Base-by-base conservation (phyloP, 2,113 vertebrate species). In the Suricata suricatta region DNA sequence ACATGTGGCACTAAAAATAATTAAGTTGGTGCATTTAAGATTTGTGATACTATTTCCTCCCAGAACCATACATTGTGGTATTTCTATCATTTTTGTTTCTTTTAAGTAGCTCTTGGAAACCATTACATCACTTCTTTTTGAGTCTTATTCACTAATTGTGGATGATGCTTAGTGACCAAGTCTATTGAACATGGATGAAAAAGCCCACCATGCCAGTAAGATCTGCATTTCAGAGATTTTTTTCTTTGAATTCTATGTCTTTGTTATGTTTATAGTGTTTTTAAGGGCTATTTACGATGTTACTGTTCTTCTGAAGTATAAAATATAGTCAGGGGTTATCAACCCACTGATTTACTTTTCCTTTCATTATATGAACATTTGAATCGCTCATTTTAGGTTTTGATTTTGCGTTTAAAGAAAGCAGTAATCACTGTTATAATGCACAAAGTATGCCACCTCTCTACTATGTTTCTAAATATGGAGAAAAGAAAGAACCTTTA, bases 51-150 rank as follows among this genome's bases (percentile, higher is more conserved):
- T 33, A 82, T 92, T 97, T 93, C 33, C 63, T 91, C 94, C 14
- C 41, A 85, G 3, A 71, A 94, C 25, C 88, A 25, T 66, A 52
- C 35, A 97, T 95, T 79, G 76, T 12, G 72, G 33, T 57, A 93
- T 88, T 98, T 97, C 92, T 84, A 52, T 85, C 25, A 76, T 88
- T 98, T 97, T 95, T 80, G 3, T 63, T 50, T 19, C 93, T 97
- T 57, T 96, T 93, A 71, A 97, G 90, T 97, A 93, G 44, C 95
- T 97, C 92, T 89, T 95, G 29, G 92, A 97, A 98, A 96, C 57
- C 77, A 88, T 96, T 74, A 96, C 88, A 97, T 95, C 44, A 88
- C 97, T 96, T 33, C 79, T 94, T 72, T 89, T 85, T 21, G 68
- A 66, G 38, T 95, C 35, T 94, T 84, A 95, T 74, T 97, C 76